Percentiles rank a stretch among this genome's conserved stretches.
phyloP scores from a whole-genome alignment of 2,888 invertebrate species.

The Ophion costatus region DNA sequence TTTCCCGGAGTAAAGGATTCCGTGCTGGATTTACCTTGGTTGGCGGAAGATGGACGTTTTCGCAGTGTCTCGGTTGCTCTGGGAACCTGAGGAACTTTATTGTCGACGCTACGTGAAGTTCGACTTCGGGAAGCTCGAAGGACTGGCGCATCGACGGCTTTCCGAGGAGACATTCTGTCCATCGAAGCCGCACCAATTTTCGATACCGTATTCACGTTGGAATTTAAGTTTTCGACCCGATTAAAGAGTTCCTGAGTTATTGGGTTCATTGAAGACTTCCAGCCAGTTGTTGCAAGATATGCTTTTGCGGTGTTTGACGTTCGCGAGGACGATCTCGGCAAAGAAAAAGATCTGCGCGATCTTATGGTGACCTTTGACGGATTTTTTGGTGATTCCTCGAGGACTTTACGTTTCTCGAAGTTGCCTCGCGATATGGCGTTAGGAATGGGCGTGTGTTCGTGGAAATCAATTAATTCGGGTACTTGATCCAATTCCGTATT shows the following conservation, averaged over 20 bases:
- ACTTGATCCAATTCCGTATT: slow-evolving; percentile 56
- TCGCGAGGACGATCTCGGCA: slow-evolving; percentile 49
- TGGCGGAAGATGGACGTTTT: slow-evolving; percentile 31
- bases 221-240: slow-evolving; percentile 27
- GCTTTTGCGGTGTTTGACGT: slow-evolving; percentile 3
- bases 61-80: not conserved
- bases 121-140: slow-evolving; percentile 42
- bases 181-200: not conserved
- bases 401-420: slow-evolving; percentile 38
- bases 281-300: not conserved
- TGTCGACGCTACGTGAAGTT: slow-evolving; percentile 18
- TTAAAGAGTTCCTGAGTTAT: slow-evolving; percentile 49
- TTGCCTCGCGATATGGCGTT: not conserved
- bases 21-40: slow-evolving; percentile 45
- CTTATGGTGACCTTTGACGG: slow-evolving; percentile 52
- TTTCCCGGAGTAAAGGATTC: slow-evolving; percentile 44
- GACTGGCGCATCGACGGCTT: slow-evolving; percentile 7
- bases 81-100: slow-evolving; percentile 6
- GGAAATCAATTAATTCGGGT: slow-evolving; percentile 55
- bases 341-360: slow-evolving; percentile 50
- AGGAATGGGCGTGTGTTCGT: slow-evolving; percentile 42
- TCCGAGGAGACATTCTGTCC: slow-evolving; percentile 11
- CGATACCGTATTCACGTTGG: not conserved
- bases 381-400: slow-evolving; percentile 44
- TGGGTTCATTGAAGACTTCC: slow-evolving; percentile 20